Evolutionary conservation across 2,113 vertebrate genomes (phyloP).

Genomic region (Neodon shergylaensis): DNA sequence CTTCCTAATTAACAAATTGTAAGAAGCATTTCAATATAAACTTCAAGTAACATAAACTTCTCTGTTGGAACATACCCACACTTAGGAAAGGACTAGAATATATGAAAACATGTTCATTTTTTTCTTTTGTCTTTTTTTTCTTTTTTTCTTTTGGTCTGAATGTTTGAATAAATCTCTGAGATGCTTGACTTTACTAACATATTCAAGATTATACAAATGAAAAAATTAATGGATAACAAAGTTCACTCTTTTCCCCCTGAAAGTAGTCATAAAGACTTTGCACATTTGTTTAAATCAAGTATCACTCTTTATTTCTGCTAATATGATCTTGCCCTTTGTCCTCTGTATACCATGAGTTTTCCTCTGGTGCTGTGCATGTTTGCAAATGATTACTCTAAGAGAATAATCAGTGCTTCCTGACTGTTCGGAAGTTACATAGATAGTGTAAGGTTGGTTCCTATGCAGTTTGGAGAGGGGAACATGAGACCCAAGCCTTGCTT

Average conservation of each 20-base stretch:
- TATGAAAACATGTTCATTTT: neutral
- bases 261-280: neutral
- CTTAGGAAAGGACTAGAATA: neutral
- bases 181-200: neutral
- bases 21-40: neutral
- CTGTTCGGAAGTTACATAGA: neutral
- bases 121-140: neutral
- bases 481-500: neutral
- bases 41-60: too few relatives aligned
- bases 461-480: neutral
- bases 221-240: neutral
- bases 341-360: neutral
- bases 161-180: neutral
- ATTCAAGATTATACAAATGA: neutral
- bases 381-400: neutral
- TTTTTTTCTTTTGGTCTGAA: neutral
- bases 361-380: neutral
- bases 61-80: neutral
- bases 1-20: neutral
- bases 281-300: neutral
- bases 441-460: neutral
- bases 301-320: neutral
- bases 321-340: neutral
- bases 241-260: neutral
- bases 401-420: neutral